A percentile compares a stretch with the other conserved stretches of the same genome.
phyloP scores from a whole-genome alignment of 2,888 invertebrate species.

The Protonemura montana region DNA sequence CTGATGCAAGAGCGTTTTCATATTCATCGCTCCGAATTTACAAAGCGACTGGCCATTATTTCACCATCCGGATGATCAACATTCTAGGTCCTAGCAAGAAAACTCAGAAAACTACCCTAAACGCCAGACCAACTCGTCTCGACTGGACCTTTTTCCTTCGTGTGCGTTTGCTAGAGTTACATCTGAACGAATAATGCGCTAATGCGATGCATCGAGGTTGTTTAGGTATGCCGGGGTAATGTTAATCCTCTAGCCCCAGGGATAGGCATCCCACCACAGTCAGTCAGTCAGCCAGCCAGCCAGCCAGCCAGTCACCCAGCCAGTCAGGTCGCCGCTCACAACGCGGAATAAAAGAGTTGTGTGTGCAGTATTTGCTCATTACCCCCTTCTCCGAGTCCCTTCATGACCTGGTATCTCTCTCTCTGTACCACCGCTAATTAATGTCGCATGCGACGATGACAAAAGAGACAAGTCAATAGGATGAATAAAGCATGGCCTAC shows the following conservation, averaged over 20 bases:
- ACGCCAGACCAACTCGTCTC: background rate
- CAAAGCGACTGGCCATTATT: too few species aligned
- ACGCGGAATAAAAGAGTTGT: constrained; percentile 28
- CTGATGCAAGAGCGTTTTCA: too few species aligned
- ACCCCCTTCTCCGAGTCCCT: constrained; percentile 24
- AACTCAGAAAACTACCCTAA: background rate
- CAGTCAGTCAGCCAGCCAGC: background rate
- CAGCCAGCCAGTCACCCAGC: background rate
- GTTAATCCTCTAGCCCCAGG: background rate
- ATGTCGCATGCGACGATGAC: constrained; percentile 29
- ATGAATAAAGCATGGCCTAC: constrained; percentile 27
- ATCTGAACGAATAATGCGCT: background rate
- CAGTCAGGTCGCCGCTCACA: background rate
- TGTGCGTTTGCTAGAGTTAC: background rate
- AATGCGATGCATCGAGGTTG: background rate
- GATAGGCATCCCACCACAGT: background rate
- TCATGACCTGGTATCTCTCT: constrained; percentile 14
- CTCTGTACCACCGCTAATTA: constrained; percentile 32
- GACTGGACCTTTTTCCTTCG: background rate
- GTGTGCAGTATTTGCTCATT: constrained; percentile 42
- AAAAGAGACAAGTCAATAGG: constrained; percentile 36
- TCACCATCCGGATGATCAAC: too few species aligned
- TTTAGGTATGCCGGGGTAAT: background rate
- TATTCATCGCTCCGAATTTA: too few species aligned
- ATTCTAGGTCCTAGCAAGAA: too few species aligned